Evolutionary conservation across 2,888 invertebrate species (phyloP), one percentile per base, ranked within the genome.

Genomic region (Torymus auratus): DNA sequence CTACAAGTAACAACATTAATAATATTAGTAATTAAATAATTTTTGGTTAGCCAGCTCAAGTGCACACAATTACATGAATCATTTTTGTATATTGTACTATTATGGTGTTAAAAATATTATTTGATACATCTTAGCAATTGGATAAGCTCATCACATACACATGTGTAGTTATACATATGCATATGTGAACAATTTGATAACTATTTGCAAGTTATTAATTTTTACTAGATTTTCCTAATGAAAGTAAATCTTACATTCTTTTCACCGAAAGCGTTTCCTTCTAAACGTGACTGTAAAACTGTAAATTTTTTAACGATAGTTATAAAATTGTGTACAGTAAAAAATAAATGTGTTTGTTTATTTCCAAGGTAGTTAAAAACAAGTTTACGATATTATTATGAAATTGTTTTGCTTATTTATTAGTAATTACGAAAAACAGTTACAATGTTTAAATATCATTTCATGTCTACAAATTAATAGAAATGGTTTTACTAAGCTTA

Each of bases 21-120:
- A 28, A 28, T 71, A 58, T 79, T 69, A 7, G 17, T 58, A 50
- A 69, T 52, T 68, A 64, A 15, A 10, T 71, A 13, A 64, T 67
- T 55, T 20, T 53, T 71, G 28, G 41, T 20, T 71, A 52, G 20
- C n/a, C 11, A 75, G 58, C 50, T 72, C 71, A 67, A 75, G 15
- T 53, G 61, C 41, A 75, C 61, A 76, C 41, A 23, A 71, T 41
- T 53, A 41, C 71, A 74, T 83, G 62, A 61, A 78, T 80, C 75
- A 71, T 53, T 70, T 83, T 82, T 84, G 84, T 85, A 84, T 81
- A 84, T 83, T 84, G 28, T 28, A 83, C 58, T 77, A 80, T 58
- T 52, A 60, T 68, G 65, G 80, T 84, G 79, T 83, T 75, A 65
- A 69, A 41, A 69, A 74, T 52, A 72, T 20, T 55, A 13, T 62